phyloP scores from a whole-genome alignment of 2,113 vertebrate species.

The Ploceus nigricollis region DNA sequence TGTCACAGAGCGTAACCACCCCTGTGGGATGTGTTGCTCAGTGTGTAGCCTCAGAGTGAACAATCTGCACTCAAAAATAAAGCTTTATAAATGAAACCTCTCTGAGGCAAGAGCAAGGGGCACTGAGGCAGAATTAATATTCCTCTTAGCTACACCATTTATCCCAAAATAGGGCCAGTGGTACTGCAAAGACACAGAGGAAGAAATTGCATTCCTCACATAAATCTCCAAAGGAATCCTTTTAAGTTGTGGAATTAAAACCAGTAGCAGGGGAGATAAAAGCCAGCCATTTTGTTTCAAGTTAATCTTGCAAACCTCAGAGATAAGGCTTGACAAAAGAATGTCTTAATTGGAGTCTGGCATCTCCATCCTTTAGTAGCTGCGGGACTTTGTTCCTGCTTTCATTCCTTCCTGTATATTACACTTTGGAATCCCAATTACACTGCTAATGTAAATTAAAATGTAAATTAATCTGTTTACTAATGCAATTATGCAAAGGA shows the following conservation, averaged over 20 bases:
- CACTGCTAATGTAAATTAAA: slow-evolving; percentile 35
- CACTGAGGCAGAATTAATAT: background rate
- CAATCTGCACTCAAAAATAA: background rate
- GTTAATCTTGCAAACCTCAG: slow-evolving; percentile 7
- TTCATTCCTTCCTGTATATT: slow-evolving; percentile 7
- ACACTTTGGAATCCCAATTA: slow-evolving; percentile 1
- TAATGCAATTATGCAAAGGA: slow-evolving; percentile 15
- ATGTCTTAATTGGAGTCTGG: slow-evolving; percentile 18
- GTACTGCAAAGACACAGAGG: background rate
- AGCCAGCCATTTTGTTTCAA: slow-evolving; percentile 1
- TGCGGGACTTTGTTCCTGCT: background rate
- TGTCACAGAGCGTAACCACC: accelerated
- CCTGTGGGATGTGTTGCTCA: background rate
- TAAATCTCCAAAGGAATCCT: background rate
- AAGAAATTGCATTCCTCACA: background rate
- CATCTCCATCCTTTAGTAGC: background rate
- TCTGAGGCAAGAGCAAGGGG: background rate
- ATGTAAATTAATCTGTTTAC: slow-evolving; percentile 47
- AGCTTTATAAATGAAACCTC: background rate
- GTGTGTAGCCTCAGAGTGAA: background rate
- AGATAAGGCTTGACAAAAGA: slow-evolving; percentile 34
- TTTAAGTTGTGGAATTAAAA: background rate
- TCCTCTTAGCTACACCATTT: background rate
- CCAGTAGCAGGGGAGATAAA: background rate
- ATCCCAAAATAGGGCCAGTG: background rate